Conservation (phyloP, 1,140 invertebrate genomes). For the Bombus waltoni region DNA sequence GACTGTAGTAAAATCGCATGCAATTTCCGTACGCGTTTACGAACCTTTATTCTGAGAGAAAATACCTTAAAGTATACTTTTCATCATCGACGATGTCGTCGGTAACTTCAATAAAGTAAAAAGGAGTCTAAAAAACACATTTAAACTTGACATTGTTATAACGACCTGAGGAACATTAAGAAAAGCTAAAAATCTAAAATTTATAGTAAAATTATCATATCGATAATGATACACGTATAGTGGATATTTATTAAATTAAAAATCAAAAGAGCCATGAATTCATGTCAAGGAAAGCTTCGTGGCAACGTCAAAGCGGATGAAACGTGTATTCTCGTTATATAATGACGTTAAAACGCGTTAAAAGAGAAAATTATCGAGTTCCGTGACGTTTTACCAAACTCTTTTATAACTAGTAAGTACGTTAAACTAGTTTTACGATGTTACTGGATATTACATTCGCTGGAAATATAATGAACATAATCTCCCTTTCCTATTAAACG, state of each 20-base stretch:
- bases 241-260: no score
- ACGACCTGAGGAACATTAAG: not conserved
- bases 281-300: not conserved
- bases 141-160: not conserved
- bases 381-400: not conserved
- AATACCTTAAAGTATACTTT: not conserved
- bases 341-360: slow-evolving; percentile 26
- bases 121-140: not conserved
- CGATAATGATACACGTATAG: not conserved
- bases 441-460: not conserved
- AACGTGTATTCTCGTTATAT: slow-evolving; percentile 12
- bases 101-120: not conserved
- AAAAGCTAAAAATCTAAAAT: not conserved
- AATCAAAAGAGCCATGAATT: not conserved
- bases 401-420: slow-evolving; percentile 15
- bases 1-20: slow-evolving; percentile 2
- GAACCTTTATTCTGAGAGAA: not conserved
- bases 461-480: not conserved
- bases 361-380: slow-evolving; percentile 6
- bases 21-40: not conserved
- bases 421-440: not conserved
- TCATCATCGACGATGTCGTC: not conserved
- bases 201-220: no score
- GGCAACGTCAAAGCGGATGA: not conserved
- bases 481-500: not conserved